A percentile compares a stretch with the other conserved stretches of the same genome.
phyloP scores from a whole-genome alignment of 2,797 vertebrate genomes.

The Decapterus maruadsi region DNA sequence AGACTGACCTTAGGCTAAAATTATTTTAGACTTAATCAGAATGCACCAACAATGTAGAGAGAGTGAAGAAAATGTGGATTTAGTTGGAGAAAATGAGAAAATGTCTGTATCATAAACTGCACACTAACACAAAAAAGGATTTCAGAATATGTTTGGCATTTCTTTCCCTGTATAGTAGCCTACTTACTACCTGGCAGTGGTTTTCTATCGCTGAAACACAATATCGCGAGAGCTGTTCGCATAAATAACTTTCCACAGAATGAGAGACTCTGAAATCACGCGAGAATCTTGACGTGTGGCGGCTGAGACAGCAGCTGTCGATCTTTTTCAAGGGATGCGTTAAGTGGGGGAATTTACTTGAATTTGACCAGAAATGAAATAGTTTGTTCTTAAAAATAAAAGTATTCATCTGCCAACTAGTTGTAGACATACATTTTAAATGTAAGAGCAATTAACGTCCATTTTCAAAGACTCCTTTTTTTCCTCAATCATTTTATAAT shows the following conservation, averaged over 20 bases:
- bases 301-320: background rate
- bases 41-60: background rate
- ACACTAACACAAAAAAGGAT: background rate
- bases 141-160: background rate
- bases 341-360: background rate
- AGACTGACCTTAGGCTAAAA: background rate
- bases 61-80: background rate
- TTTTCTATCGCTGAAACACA: background rate
- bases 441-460: no score
- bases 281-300: background rate
- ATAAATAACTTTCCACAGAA: background rate
- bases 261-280: background rate
- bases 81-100: background rate
- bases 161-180: background rate
- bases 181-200: no score
- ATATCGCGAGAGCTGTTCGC: background rate
- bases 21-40: background rate
- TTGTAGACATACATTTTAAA: no score
- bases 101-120: background rate
- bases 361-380: background rate
- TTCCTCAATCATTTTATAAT: no score
- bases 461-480: no score
- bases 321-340: background rate
- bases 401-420: no score
- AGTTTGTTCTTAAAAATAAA: background rate